Percentiles rank a stretch among this genome's conserved stretches.
These are phyloP conservation scores for Ichneumoninae sp. DNA, from an alignment of 2,888 invertebrate genomes.

Conservation along the genomic window DNA sequence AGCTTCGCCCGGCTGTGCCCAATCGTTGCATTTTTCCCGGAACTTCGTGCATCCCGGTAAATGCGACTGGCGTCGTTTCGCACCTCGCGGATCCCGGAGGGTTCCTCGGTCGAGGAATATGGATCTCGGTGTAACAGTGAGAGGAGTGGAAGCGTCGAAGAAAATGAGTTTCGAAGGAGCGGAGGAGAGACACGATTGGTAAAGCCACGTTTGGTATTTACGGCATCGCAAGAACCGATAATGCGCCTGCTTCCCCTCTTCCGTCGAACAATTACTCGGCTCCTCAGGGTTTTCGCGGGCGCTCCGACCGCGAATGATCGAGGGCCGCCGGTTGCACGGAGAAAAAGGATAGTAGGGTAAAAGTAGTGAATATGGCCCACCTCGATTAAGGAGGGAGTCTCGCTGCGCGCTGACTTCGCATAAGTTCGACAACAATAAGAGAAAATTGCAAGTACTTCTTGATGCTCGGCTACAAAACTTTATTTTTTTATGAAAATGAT, in stretches of 20 bases:
- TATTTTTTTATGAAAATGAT: too few species aligned
- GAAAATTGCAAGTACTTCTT: too few species aligned
- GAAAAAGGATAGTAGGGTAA: too few species aligned
- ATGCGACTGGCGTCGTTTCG: slow-evolving; percentile 21
- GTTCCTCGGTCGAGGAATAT: slow-evolving; percentile 16
- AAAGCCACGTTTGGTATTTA: slow-evolving; percentile 40
- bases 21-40: slow-evolving; percentile 36
- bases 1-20: not conserved
- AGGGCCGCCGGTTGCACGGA: not conserved
- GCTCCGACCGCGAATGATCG: slow-evolving; percentile 8
- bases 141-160: not conserved
- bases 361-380: too few species aligned
- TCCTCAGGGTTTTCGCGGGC: slow-evolving; percentile 12
- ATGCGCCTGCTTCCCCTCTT: slow-evolving; percentile 14
- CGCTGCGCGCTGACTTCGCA: too few species aligned
- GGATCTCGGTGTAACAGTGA: not conserved
- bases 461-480: too few species aligned
- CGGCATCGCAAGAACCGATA: slow-evolving; percentile 33
- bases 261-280: not conserved
- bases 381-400: too few species aligned
- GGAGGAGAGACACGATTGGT: slow-evolving; percentile 5
- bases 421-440: too few species aligned
- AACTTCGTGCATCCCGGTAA: slow-evolving; percentile 36
- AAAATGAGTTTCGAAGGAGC: slow-evolving; percentile 17
- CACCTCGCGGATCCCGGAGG: slow-evolving; percentile 9